phyloP scores from a whole-genome alignment of 2,113 vertebrate species.

The Strix aluco region DNA sequence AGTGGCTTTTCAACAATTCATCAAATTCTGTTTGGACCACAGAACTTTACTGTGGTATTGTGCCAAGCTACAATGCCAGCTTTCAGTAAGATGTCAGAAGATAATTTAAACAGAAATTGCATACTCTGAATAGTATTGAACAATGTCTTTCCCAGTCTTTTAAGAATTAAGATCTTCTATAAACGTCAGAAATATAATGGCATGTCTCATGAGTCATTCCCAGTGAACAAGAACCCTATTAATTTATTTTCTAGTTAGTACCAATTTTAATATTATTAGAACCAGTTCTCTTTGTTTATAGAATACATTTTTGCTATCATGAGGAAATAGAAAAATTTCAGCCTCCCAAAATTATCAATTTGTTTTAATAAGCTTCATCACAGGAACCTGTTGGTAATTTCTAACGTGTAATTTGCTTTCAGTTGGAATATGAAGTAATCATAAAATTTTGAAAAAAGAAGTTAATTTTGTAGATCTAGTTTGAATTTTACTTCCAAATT shows the following conservation, averaged over 20 bases:
- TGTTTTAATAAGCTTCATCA: conserved; percentile 19
- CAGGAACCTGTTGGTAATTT: not conserved
- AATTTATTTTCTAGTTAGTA: not conserved
- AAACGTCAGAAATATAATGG: not conserved
- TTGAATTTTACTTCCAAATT: not conserved
- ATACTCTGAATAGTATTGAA: not conserved
- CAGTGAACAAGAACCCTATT: not conserved
- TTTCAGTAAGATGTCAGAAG: conserved; percentile 59
- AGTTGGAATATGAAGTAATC: not conserved
- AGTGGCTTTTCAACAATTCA: conserved; percentile 51
- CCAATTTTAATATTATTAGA: not conserved
- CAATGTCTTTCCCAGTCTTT: not conserved
- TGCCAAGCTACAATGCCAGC: conserved; percentile 47
- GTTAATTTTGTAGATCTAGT: not conserved
- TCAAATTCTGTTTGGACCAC: conserved; percentile 42
- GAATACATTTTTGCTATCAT: not conserved
- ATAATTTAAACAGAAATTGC: conserved; percentile 42
- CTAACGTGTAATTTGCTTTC: not conserved
- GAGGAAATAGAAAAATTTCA: not conserved
- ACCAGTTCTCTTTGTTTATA: not conserved
- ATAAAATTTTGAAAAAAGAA: not conserved
- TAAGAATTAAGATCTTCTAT: not conserved
- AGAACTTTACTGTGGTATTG: not conserved
- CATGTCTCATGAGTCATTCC: not conserved
- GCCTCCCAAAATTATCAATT: not conserved